Conservation (phyloP, 2,113 vertebrate species). For the Neodontobutis hainanensis region DNA sequence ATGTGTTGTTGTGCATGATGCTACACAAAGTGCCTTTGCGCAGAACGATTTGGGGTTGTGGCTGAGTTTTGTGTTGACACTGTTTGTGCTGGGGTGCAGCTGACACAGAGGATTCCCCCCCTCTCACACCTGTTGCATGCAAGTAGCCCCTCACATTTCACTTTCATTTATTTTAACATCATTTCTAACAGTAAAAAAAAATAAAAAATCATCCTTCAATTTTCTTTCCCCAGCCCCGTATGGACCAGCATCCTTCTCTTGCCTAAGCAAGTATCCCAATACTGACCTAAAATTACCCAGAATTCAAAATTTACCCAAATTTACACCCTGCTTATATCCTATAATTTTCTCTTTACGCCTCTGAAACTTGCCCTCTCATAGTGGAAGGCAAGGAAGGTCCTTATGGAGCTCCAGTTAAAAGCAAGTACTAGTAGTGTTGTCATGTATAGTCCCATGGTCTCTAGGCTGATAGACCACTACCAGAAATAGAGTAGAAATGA, state of each 20-base stretch:
- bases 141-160: slow-evolving; percentile 62
- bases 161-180: slow-evolving; percentile 1
- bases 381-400: slow-evolving; percentile 66
- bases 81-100: slow-evolving; percentile 59
- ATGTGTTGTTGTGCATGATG: background rate
- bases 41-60: slow-evolving; percentile 16
- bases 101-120: slow-evolving; percentile 66
- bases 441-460: background rate
- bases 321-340: background rate
- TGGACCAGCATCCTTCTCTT: slow-evolving; percentile 43
- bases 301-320: background rate
- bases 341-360: slow-evolving; percentile 33
- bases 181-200: background rate
- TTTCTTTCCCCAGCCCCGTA: slow-evolving; percentile 45
- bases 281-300: background rate
- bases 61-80: slow-evolving; percentile 17
- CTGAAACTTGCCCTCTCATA: slow-evolving; percentile 45
- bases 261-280: slow-evolving; percentile 73
- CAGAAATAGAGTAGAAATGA: slow-evolving; percentile 15
- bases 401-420: slow-evolving; percentile 68
- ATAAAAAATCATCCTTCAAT: slow-evolving; percentile 28
- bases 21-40: slow-evolving; percentile 36
- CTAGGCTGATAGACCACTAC: slow-evolving; percentile 2
- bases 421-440: slow-evolving; percentile 67
- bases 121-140: slow-evolving; percentile 67